These are phyloP conservation scores for Atrina japonica DNA, from an alignment of 2,888 invertebrate genomes.

Conservation along the genomic window DNA sequence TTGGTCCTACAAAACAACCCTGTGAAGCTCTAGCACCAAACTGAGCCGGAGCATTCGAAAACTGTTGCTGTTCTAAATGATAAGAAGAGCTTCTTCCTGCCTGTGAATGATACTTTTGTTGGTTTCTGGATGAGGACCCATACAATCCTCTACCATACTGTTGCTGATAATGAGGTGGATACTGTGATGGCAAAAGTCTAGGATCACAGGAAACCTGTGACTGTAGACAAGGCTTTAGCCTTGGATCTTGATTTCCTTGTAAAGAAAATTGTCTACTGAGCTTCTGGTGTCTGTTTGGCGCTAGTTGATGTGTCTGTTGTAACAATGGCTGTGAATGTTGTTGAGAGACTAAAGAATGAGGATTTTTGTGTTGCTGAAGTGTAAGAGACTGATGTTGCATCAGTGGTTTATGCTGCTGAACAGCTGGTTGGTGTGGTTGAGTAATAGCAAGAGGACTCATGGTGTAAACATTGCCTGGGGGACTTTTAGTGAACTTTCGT, in stretches of 20 bases:
- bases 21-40: slow-evolving; percentile 33
- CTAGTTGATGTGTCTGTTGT: slow-evolving; percentile 78
- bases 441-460: slow-evolving; percentile 17
- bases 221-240: slow-evolving; percentile 80
- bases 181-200: slow-evolving; percentile 16
- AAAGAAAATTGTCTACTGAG: slow-evolving; percentile 90
- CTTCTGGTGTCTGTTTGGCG: slow-evolving; percentile 85
- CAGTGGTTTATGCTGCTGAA: background rate
- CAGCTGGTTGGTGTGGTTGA: slow-evolving; percentile 2
- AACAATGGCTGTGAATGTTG: slow-evolving; percentile 39
- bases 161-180: background rate
- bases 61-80: background rate
- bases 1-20: background rate
- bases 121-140: background rate
- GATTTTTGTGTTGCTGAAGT: slow-evolving; percentile 1
- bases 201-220: slow-evolving; percentile 52
- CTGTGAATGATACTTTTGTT: background rate
- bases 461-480: slow-evolving; percentile 7
- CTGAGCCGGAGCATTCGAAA: slow-evolving; percentile 24
- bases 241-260: slow-evolving; percentile 90
- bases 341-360: slow-evolving; percentile 36
- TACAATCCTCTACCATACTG: background rate
- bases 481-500: slow-evolving; percentile 85
- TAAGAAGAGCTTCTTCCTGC: background rate
- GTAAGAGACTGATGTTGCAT: slow-evolving; percentile 4